Conservation (phyloP, 2,797 vertebrate species). For the Eulemur mongoz region DNA sequence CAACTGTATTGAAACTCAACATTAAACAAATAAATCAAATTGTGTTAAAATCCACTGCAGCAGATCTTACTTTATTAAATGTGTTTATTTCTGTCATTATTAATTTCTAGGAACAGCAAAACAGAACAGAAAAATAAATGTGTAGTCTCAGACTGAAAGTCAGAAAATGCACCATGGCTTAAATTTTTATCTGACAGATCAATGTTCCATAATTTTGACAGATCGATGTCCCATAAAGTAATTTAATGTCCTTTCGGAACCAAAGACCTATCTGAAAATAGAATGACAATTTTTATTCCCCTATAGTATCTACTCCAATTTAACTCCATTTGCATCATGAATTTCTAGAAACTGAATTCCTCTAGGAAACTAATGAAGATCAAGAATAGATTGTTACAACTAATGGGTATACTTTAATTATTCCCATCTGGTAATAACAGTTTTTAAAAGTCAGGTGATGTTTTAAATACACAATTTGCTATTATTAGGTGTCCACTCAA, state of each 20-base stretch:
- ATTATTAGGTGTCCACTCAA: background rate
- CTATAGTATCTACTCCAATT: background rate
- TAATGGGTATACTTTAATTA: slow-evolving; percentile 32
- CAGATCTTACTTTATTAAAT: slow-evolving; percentile 50
- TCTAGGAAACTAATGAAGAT: slow-evolving; percentile 34
- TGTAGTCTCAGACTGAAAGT: background rate
- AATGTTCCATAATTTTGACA: background rate
- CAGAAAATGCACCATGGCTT: slow-evolving; percentile 6
- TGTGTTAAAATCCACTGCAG: slow-evolving; percentile 31
- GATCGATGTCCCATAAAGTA: background rate
- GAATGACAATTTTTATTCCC: slow-evolving; percentile 18
- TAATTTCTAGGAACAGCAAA: slow-evolving; percentile 48
- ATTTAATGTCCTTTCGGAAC: background rate
- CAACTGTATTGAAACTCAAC: background rate
- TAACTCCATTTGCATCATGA: background rate
- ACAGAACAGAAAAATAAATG: slow-evolving; percentile 47
- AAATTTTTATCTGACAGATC: slow-evolving; percentile 52
- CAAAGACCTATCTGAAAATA: slow-evolving; percentile 23
- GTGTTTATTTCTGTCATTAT: slow-evolving; percentile 53
- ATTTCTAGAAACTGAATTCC: background rate
- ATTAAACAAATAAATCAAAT: slow-evolving; percentile 63
- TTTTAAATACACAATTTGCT: slow-evolving; percentile 7
- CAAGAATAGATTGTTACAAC: background rate
- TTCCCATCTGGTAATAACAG: background rate
- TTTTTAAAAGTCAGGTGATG: slow-evolving; percentile 30